A percentile compares a stretch with the other conserved stretches of the same genome.
phyloP scores from a whole-genome alignment of 2,113 vertebrate genomes.

The Cynopterus brachyotis region DNA sequence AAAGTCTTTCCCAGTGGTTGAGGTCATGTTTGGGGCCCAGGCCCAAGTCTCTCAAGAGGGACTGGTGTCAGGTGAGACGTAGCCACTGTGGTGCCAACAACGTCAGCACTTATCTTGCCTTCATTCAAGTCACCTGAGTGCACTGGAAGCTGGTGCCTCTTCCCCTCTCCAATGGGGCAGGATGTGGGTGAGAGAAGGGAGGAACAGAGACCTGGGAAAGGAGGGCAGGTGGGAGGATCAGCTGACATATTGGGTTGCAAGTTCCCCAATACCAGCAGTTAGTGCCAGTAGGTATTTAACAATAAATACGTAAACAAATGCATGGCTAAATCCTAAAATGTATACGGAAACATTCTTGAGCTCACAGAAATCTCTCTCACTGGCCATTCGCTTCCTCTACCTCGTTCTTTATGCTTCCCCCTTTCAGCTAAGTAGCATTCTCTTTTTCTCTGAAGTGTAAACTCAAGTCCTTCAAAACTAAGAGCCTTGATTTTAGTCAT shows the following conservation, averaged over 20 bases:
- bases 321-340: neutral
- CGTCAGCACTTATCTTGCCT: neutral
- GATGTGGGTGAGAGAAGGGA: neutral
- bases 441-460: neutral
- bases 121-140: slow-evolving; percentile 32
- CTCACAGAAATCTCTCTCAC: neutral
- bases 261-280: neutral
- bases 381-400: neutral
- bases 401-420: neutral
- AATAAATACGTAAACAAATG: slow-evolving; percentile 15
- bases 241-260: neutral
- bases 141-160: neutral
- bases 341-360: neutral
- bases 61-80: slow-evolving; percentile 33
- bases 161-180: neutral
- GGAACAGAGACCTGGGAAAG: neutral
- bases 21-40: slow-evolving; percentile 27
- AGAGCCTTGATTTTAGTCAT: neutral
- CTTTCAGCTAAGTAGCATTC: neutral
- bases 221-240: neutral
- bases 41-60: slow-evolving; percentile 35
- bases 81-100: slow-evolving; percentile 18
- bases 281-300: neutral
- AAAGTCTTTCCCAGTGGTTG: neutral
- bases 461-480: slow-evolving; percentile 33